Evolutionary conservation across 2,888 invertebrate species (phyloP).

Genomic region (Lasioglossum calceatum): DNA sequence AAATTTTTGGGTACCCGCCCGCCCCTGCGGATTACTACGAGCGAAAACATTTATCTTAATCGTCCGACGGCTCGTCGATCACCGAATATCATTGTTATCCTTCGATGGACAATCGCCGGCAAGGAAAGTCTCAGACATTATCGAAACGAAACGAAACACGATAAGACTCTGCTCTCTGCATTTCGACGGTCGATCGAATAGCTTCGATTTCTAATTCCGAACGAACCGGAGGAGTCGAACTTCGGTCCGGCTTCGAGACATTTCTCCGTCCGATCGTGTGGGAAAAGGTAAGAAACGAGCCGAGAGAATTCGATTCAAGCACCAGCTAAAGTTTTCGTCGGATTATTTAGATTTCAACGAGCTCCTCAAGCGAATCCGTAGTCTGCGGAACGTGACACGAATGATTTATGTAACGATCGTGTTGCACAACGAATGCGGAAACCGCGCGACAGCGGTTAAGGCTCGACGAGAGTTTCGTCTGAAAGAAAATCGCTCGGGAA

Average conservation of each 20-base stretch:
- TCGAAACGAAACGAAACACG: not conserved
- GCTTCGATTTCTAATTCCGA: not conserved
- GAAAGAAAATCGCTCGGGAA: too few relatives aligned
- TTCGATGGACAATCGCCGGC: not conserved
- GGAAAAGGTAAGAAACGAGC: not conserved
- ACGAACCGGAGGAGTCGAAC: not conserved
- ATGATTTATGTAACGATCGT: conserved; percentile 50
- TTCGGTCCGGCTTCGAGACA: not conserved
- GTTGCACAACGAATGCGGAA: conserved; percentile 43
- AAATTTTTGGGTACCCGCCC: too few relatives aligned
- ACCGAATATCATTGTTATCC: not conserved
- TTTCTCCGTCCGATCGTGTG: not conserved
- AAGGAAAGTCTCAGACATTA: not conserved
- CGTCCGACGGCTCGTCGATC: not conserved
- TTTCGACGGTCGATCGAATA: not conserved
- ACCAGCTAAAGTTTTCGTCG: not conserved
- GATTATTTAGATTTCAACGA: not conserved
- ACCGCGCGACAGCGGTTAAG: conserved; percentile 41
- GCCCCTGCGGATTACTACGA: conserved; percentile 23
- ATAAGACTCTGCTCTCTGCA: not conserved
- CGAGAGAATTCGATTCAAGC: not conserved
- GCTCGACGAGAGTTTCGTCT: conserved; percentile 25
- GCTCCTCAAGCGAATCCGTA: conserved; percentile 18
- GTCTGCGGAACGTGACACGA: conserved; percentile 28
- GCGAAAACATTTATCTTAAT: conserved; percentile 36